phyloP scores from a whole-genome alignment of 2,888 invertebrate species.

The Leucophenga maculata region DNA sequence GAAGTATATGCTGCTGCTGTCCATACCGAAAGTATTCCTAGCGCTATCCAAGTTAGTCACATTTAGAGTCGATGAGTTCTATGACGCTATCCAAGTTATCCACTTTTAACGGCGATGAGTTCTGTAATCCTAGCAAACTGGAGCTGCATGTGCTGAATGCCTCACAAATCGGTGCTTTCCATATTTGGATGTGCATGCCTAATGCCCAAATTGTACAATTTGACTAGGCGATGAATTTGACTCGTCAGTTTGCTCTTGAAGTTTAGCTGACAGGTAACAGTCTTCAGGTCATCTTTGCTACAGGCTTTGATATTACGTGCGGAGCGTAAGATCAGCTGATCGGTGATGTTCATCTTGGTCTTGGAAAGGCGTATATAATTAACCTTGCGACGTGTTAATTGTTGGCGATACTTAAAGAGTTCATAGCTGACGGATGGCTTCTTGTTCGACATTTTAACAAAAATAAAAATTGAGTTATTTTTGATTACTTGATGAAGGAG shows the following conservation, averaged over 20 bases:
- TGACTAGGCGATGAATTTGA: slow-evolving; percentile 51
- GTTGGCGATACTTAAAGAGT: slow-evolving; percentile 55
- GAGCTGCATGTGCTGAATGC: not conserved
- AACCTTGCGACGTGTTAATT: slow-evolving; percentile 52
- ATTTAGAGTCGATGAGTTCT: no score
- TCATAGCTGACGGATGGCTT: slow-evolving; percentile 52
- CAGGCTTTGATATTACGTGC: slow-evolving; percentile 52
- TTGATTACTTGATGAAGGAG: not conserved
- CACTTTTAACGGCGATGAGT: no score
- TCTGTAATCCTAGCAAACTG: no score
- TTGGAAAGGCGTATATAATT: slow-evolving; percentile 53
- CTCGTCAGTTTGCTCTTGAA: slow-evolving; percentile 55
- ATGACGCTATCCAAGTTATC: no score
- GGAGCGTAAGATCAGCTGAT: slow-evolving; percentile 52
- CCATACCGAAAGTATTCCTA: no score
- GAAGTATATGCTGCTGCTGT: no score
- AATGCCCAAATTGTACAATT: slow-evolving; percentile 50
- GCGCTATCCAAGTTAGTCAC: no score
- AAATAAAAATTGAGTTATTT: not conserved
- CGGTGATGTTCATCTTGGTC: slow-evolving; percentile 57
- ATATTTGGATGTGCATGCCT: slow-evolving; percentile 55
- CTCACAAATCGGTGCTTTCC: slow-evolving; percentile 52
- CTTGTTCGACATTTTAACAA: slow-evolving; percentile 41
- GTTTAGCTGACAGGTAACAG: slow-evolving; percentile 53
- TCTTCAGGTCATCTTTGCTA: slow-evolving; percentile 53